Evolutionary conservation across 2,797 vertebrate species (phyloP).

Genomic region (Phylloscopus collybita): DNA sequence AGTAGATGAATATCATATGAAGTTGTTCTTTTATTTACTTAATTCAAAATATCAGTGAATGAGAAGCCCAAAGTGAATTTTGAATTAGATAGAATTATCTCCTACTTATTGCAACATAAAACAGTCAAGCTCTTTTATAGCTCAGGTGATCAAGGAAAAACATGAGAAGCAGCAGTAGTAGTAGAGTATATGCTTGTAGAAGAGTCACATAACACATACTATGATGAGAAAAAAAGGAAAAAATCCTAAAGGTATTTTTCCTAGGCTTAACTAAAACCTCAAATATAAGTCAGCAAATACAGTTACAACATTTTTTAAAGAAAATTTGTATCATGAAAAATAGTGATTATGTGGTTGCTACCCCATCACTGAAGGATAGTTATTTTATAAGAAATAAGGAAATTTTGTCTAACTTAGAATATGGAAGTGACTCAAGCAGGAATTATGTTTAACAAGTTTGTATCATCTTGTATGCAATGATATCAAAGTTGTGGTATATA

Average conservation of each 20-base stretch:
- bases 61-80: background rate
- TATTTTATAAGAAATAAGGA: background rate
- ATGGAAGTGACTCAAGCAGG: background rate
- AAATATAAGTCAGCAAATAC: background rate
- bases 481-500: background rate
- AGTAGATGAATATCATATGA: background rate
- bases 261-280: background rate
- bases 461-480: background rate
- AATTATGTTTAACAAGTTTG: background rate
- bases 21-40: background rate
- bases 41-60: background rate
- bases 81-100: background rate
- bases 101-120: background rate
- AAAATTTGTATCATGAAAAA: background rate
- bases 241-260: constrained; percentile 8
- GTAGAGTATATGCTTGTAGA: background rate
- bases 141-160: background rate
- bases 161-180: background rate
- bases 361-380: background rate
- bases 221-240: constrained; percentile 8
- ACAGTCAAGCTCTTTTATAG: background rate
- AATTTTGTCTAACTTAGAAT: background rate
- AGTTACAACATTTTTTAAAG: background rate
- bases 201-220: background rate
- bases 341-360: background rate